Evolutionary conservation across 2,113 vertebrate species (phyloP).

Genomic region (Sceloporus tristichus): DNA sequence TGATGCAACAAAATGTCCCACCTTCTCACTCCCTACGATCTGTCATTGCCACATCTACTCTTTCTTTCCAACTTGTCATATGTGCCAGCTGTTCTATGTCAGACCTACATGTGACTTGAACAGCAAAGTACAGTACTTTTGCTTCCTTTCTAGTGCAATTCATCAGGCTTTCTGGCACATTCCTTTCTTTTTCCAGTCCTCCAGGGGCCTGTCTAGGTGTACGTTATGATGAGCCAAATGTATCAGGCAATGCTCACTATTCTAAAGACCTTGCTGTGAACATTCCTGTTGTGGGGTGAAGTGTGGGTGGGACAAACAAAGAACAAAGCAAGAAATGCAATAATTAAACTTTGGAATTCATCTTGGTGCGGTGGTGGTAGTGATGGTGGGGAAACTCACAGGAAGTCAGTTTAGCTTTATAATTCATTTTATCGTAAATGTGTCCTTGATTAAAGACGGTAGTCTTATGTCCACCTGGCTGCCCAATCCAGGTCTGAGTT

Average conservation of each 20-base stretch:
- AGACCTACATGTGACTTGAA: background rate
- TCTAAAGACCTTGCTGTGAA: background rate
- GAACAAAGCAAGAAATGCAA: background rate
- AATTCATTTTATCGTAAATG: too few species aligned
- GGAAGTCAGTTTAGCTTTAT: background rate
- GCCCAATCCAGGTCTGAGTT: too few species aligned
- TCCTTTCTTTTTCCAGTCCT: background rate
- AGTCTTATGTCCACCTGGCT: too few species aligned
- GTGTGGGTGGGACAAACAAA: background rate
- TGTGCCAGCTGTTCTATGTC: background rate
- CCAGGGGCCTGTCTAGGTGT: background rate
- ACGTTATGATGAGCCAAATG: background rate
- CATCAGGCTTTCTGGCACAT: background rate
- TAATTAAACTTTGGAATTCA: background rate
- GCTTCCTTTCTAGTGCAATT: background rate
- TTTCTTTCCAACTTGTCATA: background rate
- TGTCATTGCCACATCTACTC: background rate
- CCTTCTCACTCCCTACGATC: background rate
- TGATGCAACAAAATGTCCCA: background rate
- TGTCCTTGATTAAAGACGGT: too few species aligned
- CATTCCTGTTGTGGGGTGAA: background rate
- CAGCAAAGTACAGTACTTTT: background rate
- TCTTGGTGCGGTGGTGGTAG: background rate
- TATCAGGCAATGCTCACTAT: background rate
- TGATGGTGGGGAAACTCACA: too few species aligned